phyloP scores from a whole-genome alignment of 2,113 vertebrate species.

The Calyptommatus sinebrachiatus region DNA sequence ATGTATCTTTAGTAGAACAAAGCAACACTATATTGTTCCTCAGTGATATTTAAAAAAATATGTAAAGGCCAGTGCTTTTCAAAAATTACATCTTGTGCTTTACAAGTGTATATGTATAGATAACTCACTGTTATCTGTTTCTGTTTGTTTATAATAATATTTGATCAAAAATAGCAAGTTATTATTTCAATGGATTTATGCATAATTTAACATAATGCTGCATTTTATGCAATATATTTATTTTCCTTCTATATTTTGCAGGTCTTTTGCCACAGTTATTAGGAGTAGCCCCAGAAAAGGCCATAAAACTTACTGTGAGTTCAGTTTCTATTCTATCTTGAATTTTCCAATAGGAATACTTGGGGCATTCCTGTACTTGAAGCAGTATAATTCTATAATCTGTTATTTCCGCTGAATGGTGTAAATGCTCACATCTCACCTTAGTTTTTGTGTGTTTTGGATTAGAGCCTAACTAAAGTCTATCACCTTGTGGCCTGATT shows the following conservation, averaged over 20 bases:
- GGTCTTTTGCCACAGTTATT: slow-evolving; percentile 92
- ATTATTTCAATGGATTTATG: slow-evolving; percentile 63
- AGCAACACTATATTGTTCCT: background rate
- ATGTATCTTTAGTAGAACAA: background rate
- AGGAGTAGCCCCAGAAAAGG: slow-evolving; percentile 93
- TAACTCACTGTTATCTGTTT: background rate
- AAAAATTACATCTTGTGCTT: background rate
- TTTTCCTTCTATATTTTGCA: slow-evolving; percentile 69
- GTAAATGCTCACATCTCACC: background rate
- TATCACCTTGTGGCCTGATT: background rate
- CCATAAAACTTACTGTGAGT: slow-evolving; percentile 95
- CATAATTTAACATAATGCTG: slow-evolving; percentile 55
- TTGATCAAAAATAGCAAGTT: slow-evolving; percentile 72
- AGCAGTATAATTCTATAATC: background rate
- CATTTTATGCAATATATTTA: slow-evolving; percentile 56
- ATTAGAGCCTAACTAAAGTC: slow-evolving; percentile 11
- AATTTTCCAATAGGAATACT: background rate
- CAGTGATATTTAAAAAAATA: background rate
- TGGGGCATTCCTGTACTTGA: slow-evolving; percentile 1
- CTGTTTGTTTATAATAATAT: slow-evolving; percentile 70
- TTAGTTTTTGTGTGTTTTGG: slow-evolving; percentile 5
- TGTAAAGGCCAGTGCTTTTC: background rate
- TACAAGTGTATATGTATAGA: slow-evolving; percentile 20
- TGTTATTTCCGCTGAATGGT: background rate
- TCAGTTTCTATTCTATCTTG: slow-evolving; percentile 42